Conservation (phyloP, 2,113 vertebrate genomes). For the Ploceus nigricollis region DNA sequence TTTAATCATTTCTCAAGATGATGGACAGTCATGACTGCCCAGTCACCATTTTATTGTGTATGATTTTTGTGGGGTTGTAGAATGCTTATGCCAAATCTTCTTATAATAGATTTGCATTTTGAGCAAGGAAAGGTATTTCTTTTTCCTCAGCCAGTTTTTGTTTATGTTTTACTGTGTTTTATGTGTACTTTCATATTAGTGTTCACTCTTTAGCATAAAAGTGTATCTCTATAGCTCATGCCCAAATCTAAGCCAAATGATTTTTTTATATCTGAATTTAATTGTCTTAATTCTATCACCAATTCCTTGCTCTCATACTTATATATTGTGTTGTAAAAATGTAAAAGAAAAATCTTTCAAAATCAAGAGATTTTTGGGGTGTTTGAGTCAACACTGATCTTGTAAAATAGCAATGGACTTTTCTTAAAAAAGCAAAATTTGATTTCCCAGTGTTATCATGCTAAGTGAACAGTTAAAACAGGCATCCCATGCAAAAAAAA, state of each 20-base stretch:
- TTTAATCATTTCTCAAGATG: slow-evolving; percentile 46
- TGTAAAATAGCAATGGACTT: not conserved
- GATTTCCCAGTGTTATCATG: not conserved
- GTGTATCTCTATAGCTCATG: not conserved
- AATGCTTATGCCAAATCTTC: not conserved
- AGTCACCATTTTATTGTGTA: slow-evolving; percentile 13
- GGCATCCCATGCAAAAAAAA: not conserved
- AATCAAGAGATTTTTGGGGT: not conserved
- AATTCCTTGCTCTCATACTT: not conserved
- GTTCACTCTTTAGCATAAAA: not conserved
- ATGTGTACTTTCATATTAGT: not conserved
- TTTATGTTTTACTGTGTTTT: not conserved
- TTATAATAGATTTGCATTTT: not conserved
- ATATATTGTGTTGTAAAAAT: not conserved
- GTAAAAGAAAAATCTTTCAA: not conserved
- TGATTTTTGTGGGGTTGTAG: not conserved
- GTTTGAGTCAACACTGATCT: not conserved
- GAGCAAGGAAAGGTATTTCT: not conserved
- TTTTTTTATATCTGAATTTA: not conserved
- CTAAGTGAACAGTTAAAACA: not conserved
- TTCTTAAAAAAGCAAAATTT: not conserved
- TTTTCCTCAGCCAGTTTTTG: not conserved
- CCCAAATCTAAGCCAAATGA: not conserved
- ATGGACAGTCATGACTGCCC: not conserved
- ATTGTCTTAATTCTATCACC: not conserved